Base-by-base conservation (phyloP, 2,113 vertebrate species). In the Nicator chloris region DNA sequence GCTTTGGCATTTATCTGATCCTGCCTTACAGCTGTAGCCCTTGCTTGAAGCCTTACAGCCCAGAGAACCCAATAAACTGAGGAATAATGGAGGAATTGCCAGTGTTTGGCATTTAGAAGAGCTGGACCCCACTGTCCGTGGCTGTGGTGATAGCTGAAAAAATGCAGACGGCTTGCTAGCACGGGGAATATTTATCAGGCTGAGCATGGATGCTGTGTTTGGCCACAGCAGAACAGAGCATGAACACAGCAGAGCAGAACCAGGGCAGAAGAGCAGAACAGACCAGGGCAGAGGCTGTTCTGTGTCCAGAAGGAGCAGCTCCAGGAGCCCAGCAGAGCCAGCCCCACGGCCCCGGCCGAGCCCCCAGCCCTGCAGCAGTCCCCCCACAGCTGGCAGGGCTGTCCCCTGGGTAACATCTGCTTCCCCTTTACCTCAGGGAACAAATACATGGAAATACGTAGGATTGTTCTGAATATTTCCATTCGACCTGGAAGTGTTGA, bases 401-500 rank as follows among this genome's bases (percentile, higher is more conserved):
- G 33, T 86, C 75, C 2, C 2, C 68, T 83, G 85, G 71, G 86
- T 12, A 47, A 90, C 93, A 91, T 90, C 93, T 95, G 82, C 93
- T 88, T 51, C 44, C 91, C 63, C 82, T 77, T 90, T 64, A 37
- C 85, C 68, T 68, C 13, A 1, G 75, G 92, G 75, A 90, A 82
- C 64, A 82, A 85, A 88, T 39, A 45, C 63, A 19, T 31, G 85
- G 18, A 93, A 92, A 90, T 66, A 90, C 0, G 1, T 21, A 33
- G 47, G 63, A 66, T 57, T 93, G 93, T 27, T 72, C 68, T 57
- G 95, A 81, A 23, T 73, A 75, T 93, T 97, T 96, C 95, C 96
- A 96, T 86, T 95, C 5, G 3, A 82, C 77, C 59, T 90, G 85
- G 27, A 93, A 86, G 90, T 90, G 93, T 73, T 92, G 88, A 96